Base-by-base conservation (phyloP, 1,140 invertebrate species). In the Zaprionus camerounensis region DNA sequence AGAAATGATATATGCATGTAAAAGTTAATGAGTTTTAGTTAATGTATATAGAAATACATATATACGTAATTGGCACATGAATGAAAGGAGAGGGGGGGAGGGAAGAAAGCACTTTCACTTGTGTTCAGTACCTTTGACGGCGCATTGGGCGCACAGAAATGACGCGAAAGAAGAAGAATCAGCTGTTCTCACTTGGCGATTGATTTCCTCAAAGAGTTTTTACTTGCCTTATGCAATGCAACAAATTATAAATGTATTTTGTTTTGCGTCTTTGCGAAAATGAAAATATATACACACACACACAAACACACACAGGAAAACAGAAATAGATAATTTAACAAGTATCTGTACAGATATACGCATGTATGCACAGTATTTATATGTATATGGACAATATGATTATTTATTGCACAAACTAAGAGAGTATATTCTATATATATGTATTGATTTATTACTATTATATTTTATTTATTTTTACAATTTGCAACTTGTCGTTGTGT, bases 181-280 rank as follows among this genome's bases (percentile, higher is more conserved):
- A 75, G 72, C 68, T 73, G 62, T 56, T 77, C 38, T 13, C 62
- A 73, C 70, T 72, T 62, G 57, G 28, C 22, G 65, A 24, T 81
- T 88, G 68, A 81, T 75, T 80, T 81, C 71, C 44, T 24, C 79
- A 62, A 69, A 41, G 70, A 41, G 70, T 68, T 81, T 78, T 81
- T 76, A 71, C 68, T 85, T 75, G 85, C 73, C 85, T 90, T 90
- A 90, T 90, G 85, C 86, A 90, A 90, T 88, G 78, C 67, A 31
- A 71, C n/a, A 46, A 17, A 46, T 46, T 41, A n/a, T 41, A 34
- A 34, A 34, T n/a, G 38, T 41, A 41, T 41, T 41, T 71, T 82
- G 58, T 74, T 91, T 87, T 91, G 76, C 79, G 87, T 91, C 84
- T 82, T 82, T 71, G 81, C 55, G 58, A 88, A 82, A 84, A 78